Base-by-base conservation (phyloP, 2,113 vertebrate genomes). In the Alosa alosa region DNA sequence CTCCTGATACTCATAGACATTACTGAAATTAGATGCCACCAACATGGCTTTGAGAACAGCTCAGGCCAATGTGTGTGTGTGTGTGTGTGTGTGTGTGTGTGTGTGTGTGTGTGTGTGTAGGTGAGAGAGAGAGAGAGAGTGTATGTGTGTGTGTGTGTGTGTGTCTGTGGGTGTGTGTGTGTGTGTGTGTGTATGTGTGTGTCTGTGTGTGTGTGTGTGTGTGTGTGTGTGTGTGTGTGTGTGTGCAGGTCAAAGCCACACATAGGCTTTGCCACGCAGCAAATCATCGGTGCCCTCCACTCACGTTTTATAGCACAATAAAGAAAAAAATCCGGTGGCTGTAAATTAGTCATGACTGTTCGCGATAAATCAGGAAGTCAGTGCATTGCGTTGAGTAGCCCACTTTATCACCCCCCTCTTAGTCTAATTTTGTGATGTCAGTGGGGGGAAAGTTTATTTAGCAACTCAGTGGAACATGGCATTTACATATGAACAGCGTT, bases 11-110 rank as follows among this genome's bases (percentile, higher is more conserved):
- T 47, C 25, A 18, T 4, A 36, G 82, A 72, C 81, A 86, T 86
- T 83, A 83, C 36, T 75, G 31, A 86, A 83, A 86, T 86, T 83
- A 86, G 81, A 82, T 68, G 68, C 41, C 52, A 72, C 45, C n/a
- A 55, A 44, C 52, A 68, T 47, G 45, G 45, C 50, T 52, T 52
- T 52, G 15, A 6, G 11, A 60, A 31, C 31, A 31, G 31, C 31
- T 44, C n/a, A 68, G 45, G 46, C n/a, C 47, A 25, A 47, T 36
- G n/a, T 68, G 55, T 60, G 57, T 31, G 31, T 31, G 31, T 31
- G 31, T 31, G 31, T 31, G 31, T 31, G 31, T 31, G 31, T 31
- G 31, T 31, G 31, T 31, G 31, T 31, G 31, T 31, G 0, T 31
- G 64, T 31, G 1, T 1, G 1, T 31, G 7, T 68, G 6, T 3